Conservation (phyloP, 2,888 invertebrate species). For the Protonemura montana region DNA sequence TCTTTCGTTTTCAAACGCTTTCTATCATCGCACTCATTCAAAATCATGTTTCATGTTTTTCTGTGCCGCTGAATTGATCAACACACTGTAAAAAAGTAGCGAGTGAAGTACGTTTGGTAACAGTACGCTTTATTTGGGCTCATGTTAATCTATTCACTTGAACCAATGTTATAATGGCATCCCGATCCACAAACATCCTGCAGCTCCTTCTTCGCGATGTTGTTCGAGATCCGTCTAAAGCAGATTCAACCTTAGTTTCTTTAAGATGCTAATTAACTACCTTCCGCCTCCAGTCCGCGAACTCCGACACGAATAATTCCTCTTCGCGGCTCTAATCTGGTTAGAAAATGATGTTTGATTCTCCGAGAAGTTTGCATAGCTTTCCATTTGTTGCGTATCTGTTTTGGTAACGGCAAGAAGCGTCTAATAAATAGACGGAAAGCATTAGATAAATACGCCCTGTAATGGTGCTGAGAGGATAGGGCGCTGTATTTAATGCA, state of each 20-base stretch:
- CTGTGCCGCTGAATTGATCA: background rate
- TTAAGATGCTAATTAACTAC: constrained; percentile 7
- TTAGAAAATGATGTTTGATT: background rate
- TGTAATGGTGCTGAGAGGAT: background rate
- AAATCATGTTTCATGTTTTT: background rate
- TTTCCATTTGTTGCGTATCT: background rate
- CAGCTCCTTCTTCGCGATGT: background rate
- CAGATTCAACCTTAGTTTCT: background rate
- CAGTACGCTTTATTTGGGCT: too few relatives aligned
- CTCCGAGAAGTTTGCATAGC: background rate
- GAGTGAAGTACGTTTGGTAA: too few relatives aligned
- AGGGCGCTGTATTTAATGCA: background rate
- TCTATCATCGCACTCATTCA: background rate
- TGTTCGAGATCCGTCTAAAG: background rate
- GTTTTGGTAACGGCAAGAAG: background rate
- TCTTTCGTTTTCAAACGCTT: background rate
- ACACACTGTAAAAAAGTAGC: too few relatives aligned
- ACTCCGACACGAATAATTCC: background rate
- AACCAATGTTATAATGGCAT: too few relatives aligned
- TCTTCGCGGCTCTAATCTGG: background rate
- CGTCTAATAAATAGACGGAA: background rate
- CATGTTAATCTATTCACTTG: too few relatives aligned
- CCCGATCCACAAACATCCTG: background rate
- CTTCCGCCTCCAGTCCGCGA: background rate
- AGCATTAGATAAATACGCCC: background rate